Conservation (phyloP, 1,140 invertebrate species). For the Plutomurus gul region DNA sequence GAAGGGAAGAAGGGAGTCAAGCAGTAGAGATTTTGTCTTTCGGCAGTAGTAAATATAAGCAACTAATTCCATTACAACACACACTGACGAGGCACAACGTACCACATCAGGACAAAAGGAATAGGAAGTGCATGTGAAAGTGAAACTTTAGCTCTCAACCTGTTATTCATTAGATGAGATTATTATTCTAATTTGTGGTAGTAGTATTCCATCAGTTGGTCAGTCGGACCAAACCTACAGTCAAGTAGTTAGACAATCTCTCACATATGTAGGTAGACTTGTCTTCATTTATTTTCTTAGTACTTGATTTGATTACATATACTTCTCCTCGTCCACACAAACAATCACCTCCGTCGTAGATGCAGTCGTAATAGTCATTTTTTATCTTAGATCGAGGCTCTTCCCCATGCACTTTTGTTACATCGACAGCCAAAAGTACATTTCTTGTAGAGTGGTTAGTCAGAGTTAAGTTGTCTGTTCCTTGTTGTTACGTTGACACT, state of each 20-base stretch:
- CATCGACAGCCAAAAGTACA: no score
- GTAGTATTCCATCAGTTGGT: not conserved
- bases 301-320: not conserved
- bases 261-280: not conserved
- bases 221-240: not conserved
- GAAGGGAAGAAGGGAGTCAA: not conserved
- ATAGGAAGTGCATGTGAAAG: conserved; percentile 38
- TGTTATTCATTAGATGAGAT: conserved; percentile 34
- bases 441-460: not conserved
- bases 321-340: not conserved
- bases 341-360: no score
- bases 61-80: no score
- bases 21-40: not conserved
- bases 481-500: not conserved
- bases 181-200: conserved; percentile 19
- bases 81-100: no score
- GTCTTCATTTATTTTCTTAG: conserved; percentile 12
- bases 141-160: conserved; percentile 30
- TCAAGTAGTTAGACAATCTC: not conserved
- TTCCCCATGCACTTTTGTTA: no score
- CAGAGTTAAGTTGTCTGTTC: not conserved
- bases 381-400: no score
- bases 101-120: not conserved
- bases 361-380: no score
- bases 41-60: not conserved